Conservation (phyloP, 2,113 vertebrate genomes). For the Stomatorhinus ivindoensis region DNA sequence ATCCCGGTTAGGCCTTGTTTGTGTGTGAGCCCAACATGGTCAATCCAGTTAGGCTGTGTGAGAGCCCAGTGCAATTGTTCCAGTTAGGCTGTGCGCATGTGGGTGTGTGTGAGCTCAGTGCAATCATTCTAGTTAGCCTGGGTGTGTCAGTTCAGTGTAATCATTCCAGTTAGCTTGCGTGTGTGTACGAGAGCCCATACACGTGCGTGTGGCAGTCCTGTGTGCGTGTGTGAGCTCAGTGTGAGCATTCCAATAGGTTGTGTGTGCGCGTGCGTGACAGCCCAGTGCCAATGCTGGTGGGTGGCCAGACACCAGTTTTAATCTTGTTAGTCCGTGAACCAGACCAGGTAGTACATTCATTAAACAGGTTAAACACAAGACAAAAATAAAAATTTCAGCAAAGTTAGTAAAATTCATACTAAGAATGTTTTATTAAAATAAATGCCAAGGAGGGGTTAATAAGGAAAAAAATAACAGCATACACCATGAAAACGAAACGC, state of each 20-base stretch:
- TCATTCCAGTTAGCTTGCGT: not conserved
- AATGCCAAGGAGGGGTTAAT: slow-evolving; percentile 73
- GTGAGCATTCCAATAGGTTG: not conserved
- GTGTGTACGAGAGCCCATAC: rapidly evolving
- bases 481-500: slow-evolving; percentile 79
- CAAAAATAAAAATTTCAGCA: slow-evolving; percentile 66
- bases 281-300: slow-evolving; percentile 26
- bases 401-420: slow-evolving; percentile 81
- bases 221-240: not conserved
- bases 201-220: not conserved
- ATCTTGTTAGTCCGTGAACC: slow-evolving; percentile 73
- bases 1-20: not conserved
- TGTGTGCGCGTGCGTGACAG: not conserved
- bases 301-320: slow-evolving; percentile 62
- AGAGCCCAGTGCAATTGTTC: not conserved
- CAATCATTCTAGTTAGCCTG: not conserved
- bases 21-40: not conserved
- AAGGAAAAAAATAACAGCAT: slow-evolving; percentile 73
- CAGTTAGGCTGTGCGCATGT: no score
- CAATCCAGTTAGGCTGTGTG: not conserved
- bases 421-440: slow-evolving; percentile 84
- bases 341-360: slow-evolving; percentile 69
- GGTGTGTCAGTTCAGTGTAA: not conserved
- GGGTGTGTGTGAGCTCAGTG: not conserved
- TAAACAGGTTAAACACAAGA: slow-evolving; percentile 72